Evolutionary conservation across 1,140 invertebrate genomes (phyloP).

Genomic region (Nomia melanderi): DNA sequence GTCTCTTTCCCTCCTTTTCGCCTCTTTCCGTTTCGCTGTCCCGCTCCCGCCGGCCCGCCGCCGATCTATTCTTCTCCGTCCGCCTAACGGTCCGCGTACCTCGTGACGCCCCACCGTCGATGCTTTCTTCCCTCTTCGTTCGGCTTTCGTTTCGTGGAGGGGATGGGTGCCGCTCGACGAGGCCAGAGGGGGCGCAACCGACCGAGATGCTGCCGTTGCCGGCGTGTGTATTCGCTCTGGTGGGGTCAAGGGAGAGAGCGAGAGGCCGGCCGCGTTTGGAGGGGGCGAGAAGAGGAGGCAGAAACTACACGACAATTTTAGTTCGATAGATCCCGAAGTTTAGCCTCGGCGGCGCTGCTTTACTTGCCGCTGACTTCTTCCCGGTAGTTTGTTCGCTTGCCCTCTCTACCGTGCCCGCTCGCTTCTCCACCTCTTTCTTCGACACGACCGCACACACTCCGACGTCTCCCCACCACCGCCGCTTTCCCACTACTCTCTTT

Average conservation of each 20-base stretch:
- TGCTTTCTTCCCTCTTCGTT: conserved; percentile 72
- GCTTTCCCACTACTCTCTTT: conserved; percentile 35
- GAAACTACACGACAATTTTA: conserved; percentile 81
- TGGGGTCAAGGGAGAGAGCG: conserved; percentile 59
- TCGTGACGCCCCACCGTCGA: conserved; percentile 58
- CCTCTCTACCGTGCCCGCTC: conserved; percentile 56
- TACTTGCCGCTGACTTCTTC: conserved; percentile 78
- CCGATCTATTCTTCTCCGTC: conserved; percentile 51
- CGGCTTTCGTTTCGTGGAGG: conserved; percentile 64
- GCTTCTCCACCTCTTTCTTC: conserved; percentile 49
- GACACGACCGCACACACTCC: conserved; percentile 60
- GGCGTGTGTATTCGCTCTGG: conserved; percentile 44
- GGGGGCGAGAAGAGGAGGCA: conserved; percentile 64
- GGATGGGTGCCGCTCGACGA: conserved; percentile 49
- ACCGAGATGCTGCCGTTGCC: conserved; percentile 57
- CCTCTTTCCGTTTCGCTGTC: conserved; percentile 56
- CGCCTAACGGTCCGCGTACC: conserved; percentile 41
- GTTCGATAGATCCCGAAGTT: conserved; percentile 79
- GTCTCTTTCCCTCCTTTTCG: conserved; percentile 61
- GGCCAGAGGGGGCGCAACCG: conserved; percentile 54
- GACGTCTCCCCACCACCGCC: conserved; percentile 42
- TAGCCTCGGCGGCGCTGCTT: conserved; percentile 77
- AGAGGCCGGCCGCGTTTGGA: conserved; percentile 36
- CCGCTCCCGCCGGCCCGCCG: conserved; percentile 43
- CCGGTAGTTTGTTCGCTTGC: conserved; percentile 78